Evolutionary conservation across 2,888 invertebrate species (phyloP).

Genomic region (Xanthia icteritia): DNA sequence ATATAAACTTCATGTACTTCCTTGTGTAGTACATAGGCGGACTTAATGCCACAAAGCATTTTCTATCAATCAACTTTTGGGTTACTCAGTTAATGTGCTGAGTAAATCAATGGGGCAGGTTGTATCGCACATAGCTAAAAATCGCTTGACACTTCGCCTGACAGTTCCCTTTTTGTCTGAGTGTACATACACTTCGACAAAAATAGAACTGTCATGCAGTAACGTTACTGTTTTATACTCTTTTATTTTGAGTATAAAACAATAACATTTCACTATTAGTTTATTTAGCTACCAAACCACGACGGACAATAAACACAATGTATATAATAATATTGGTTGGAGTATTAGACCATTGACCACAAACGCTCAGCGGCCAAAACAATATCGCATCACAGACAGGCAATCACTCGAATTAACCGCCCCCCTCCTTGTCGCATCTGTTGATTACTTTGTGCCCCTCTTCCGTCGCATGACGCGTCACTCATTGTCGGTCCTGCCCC

Average conservation of each 20-base stretch:
- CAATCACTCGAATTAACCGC: background rate
- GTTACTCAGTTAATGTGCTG: background rate
- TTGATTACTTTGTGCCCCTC: constrained; percentile 54
- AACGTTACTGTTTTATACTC: too few relatives aligned
- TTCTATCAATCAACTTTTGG: background rate
- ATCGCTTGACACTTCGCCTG: too few relatives aligned
- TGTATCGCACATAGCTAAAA: background rate
- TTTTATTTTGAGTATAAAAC: too few relatives aligned
- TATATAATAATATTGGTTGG: background rate
- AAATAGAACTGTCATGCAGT: too few relatives aligned
- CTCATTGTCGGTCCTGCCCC: constrained; percentile 41
- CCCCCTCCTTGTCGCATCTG: constrained; percentile 33
- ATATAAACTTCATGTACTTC: background rate
- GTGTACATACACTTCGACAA: too few relatives aligned
- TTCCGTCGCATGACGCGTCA: constrained; percentile 39
- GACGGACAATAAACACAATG: background rate
- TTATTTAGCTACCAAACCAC: background rate
- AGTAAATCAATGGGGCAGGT: background rate
- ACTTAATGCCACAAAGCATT: background rate
- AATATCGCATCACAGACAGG: background rate
- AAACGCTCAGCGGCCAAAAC: background rate
- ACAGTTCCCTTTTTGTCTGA: too few relatives aligned
- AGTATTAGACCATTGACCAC: background rate
- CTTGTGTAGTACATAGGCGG: too few relatives aligned
- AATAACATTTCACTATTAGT: background rate